These are phyloP conservation scores for Rhinichthys klamathensis DNA, from an alignment of 2,113 vertebrate species.

Conservation along the genomic window DNA sequence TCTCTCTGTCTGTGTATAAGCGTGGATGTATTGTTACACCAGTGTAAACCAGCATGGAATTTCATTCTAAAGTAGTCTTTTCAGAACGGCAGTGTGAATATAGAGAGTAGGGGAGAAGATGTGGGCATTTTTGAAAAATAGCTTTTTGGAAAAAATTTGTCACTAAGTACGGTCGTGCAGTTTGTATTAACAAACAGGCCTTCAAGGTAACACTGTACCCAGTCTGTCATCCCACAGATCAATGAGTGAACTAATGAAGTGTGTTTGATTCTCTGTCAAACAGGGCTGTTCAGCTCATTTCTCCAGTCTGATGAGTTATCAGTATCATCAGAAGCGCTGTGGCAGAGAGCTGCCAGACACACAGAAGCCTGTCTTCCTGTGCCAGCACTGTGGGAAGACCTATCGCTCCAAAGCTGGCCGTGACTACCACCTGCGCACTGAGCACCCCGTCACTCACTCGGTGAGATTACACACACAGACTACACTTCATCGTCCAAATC, in stretches of 20 bases:
- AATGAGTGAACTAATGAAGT: background rate
- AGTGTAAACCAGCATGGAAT: background rate
- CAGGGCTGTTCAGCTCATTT: slow-evolving; percentile 92
- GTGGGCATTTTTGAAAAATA: background rate
- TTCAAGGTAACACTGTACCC: background rate
- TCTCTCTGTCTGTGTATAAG: background rate
- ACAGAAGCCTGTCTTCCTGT: slow-evolving; percentile 87
- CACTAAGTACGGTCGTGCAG: background rate
- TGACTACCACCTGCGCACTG: slow-evolving; percentile 90
- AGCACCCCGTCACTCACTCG: slow-evolving; percentile 76
- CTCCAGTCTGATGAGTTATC: slow-evolving; percentile 95
- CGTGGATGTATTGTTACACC: background rate
- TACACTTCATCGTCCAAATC: background rate
- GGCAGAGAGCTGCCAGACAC: slow-evolving; percentile 84
- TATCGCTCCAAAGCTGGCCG: slow-evolving; percentile 94
- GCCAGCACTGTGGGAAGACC: slow-evolving; percentile 87
- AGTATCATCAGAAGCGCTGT: slow-evolving; percentile 95
- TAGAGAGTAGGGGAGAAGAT: background rate
- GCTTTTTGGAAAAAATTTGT: too few relatives aligned
- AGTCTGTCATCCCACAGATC: background rate
- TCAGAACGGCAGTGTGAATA: background rate
- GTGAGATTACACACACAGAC: slow-evolving; percentile 32
- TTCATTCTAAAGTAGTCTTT: background rate
- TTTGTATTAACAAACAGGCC: background rate
- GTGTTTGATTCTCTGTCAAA: slow-evolving; percentile 32